Conservation (phyloP, 1,140 invertebrate species). For the Panagrolaimus sp. region DNA sequence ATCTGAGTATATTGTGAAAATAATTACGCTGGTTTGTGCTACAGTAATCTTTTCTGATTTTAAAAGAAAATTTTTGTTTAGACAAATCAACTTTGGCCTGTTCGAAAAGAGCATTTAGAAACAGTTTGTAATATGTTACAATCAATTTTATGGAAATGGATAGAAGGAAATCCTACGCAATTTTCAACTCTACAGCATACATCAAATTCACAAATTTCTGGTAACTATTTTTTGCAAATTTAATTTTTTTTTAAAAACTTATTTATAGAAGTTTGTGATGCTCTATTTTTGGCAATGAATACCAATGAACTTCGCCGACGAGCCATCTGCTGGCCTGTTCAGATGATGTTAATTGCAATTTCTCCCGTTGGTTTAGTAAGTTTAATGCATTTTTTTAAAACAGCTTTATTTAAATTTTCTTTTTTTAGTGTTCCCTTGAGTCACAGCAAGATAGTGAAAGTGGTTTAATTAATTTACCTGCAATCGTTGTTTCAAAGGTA, state of each 20-base stretch:
- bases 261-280: conserved; percentile 74
- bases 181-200: conserved; percentile 69
- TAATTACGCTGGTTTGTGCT: conserved; percentile 65
- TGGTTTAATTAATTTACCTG: conserved; percentile 4
- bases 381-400: not conserved
- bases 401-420: not conserved
- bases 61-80: not conserved
- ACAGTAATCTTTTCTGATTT: not conserved
- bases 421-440: conserved; percentile 27
- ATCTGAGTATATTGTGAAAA: conserved; percentile 72
- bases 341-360: conserved; percentile 85
- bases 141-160: conserved; percentile 92
- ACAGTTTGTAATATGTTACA: conserved; percentile 21
- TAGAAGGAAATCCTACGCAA: conserved; percentile 87
- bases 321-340: conserved; percentile 80
- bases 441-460: conserved; percentile 19
- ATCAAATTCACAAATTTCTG: conserved; percentile 78
- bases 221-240: conserved; percentile 38
- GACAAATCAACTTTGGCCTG: conserved; percentile 22
- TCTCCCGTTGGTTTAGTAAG: conserved; percentile 68
- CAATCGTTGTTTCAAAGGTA: conserved; percentile 17
- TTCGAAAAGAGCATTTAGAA: conserved; percentile 25
- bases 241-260: not conserved
- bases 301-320: conserved; percentile 76
- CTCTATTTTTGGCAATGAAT: conserved; percentile 83